Evolutionary conservation across 2,888 invertebrate species (phyloP).

Genomic region (Hoplodrina ambigua): DNA sequence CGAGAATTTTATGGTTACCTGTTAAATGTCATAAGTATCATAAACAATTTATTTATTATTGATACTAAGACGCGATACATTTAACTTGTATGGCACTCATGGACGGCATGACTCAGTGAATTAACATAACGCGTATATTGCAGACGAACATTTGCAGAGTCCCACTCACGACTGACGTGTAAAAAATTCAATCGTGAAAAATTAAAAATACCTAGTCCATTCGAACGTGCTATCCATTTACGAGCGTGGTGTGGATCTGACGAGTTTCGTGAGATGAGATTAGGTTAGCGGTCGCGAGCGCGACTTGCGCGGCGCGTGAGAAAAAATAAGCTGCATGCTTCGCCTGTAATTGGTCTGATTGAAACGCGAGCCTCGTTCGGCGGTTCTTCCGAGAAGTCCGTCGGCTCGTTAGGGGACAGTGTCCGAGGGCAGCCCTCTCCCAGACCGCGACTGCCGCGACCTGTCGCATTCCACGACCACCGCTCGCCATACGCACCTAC

Average conservation of each 20-base stretch:
- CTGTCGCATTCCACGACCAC: conserved; percentile 72
- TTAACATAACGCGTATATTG: conserved; percentile 60
- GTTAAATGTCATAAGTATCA: conserved; percentile 20
- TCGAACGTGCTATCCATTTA: conserved; percentile 71
- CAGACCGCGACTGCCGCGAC: conserved; percentile 63
- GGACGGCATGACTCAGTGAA: conserved; percentile 53
- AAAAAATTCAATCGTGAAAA: conserved; percentile 71
- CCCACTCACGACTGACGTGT: conserved; percentile 56
- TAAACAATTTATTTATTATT: conserved; percentile 21
- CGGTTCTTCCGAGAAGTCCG: conserved; percentile 83
- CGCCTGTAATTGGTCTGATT: conserved; percentile 89
- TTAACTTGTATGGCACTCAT: conserved; percentile 42
- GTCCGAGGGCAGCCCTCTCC: conserved; percentile 75
- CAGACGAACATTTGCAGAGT: conserved; percentile 48
- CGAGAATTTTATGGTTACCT: conserved; percentile 28
- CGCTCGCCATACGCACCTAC: conserved; percentile 53
- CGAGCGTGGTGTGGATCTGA: conserved; percentile 53
- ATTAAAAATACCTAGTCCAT: conserved; percentile 69
- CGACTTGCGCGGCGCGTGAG: conserved; percentile 72
- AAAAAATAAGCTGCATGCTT: conserved; percentile 83
- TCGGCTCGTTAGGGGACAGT: conserved; percentile 85
- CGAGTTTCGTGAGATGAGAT: conserved; percentile 65
- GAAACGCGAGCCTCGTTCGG: conserved; percentile 85
- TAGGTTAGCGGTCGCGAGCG: conserved; percentile 60
- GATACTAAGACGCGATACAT: conserved; percentile 41